A percentile compares a stretch with the other conserved stretches of the same genome.
These are phyloP conservation scores for Agriotes lineatus DNA, from an alignment of 2,888 invertebrate species.

Conservation along the genomic window DNA sequence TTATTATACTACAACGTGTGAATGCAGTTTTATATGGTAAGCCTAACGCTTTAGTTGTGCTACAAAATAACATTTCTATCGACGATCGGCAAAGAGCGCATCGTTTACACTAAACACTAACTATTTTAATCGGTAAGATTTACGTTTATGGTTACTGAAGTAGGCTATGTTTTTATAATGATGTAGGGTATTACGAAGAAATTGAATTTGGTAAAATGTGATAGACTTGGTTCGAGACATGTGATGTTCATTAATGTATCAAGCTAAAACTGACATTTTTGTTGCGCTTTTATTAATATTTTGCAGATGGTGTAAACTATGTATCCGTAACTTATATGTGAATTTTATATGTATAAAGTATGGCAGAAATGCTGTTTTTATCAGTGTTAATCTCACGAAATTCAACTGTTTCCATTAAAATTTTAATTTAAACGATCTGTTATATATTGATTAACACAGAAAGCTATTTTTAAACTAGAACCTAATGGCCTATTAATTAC, in stretches of 20 bases:
- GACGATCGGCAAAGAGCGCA: conserved; percentile 4
- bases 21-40: conserved; percentile 54
- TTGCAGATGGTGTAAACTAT: too few species aligned
- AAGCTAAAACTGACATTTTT: too few species aligned
- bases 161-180: conserved; percentile 10
- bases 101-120: conserved; percentile 11
- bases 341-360: too few species aligned
- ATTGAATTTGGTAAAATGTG: conserved; percentile 29
- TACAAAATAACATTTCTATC: conserved; percentile 47
- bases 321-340: too few species aligned
- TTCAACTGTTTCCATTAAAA: too few species aligned
- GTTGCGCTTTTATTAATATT: too few species aligned
- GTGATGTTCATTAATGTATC: conserved; percentile 49
- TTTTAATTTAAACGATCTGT: too few species aligned
- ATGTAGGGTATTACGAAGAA: conserved; percentile 18
- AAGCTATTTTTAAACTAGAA: too few species aligned
- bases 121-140: conserved; percentile 28
- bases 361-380: too few species aligned
- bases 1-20: conserved; percentile 36
- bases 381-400: too few species aligned
- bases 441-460: too few species aligned
- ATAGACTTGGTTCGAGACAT: conserved; percentile 17
- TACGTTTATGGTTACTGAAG: conserved; percentile 5
- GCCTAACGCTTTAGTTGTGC: conserved; percentile 60
- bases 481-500: too few species aligned